phyloP scores from a whole-genome alignment of 2,888 invertebrate species.

The Andrena trimmerana region DNA sequence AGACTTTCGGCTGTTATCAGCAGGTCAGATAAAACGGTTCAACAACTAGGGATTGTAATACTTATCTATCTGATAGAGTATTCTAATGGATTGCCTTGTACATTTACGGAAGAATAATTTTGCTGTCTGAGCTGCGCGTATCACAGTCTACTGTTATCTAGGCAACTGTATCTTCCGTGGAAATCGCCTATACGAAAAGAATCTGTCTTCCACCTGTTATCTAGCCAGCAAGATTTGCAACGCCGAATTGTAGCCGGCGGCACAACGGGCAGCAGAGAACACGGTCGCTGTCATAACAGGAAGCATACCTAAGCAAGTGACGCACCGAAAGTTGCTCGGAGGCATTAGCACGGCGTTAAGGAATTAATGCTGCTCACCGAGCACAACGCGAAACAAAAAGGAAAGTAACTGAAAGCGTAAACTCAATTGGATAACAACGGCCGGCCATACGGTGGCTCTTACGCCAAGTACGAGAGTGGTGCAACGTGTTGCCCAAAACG shows the following conservation, averaged over 20 bases:
- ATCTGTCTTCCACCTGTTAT: background rate
- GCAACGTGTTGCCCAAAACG: slow-evolving; percentile 44
- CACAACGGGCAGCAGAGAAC: slow-evolving; percentile 4
- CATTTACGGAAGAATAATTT: no score
- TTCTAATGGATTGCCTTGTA: no score
- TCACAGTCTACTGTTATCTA: background rate
- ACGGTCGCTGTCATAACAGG: slow-evolving; percentile 55
- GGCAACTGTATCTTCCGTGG: background rate
- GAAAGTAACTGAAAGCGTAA: slow-evolving; percentile 82
- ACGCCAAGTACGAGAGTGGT: slow-evolving; percentile 47
- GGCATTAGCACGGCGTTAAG: slow-evolving; percentile 64
- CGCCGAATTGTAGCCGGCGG: background rate
- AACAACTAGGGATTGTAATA: no score
- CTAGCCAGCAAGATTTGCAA: background rate
- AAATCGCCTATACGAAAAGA: background rate
- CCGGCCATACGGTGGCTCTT: slow-evolving; percentile 59
- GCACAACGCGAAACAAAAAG: slow-evolving; percentile 77
- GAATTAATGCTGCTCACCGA: slow-evolving; percentile 78
- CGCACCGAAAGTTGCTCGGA: slow-evolving; percentile 62
- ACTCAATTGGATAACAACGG: slow-evolving; percentile 80
- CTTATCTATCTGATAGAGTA: no score
- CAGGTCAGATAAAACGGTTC: no score
- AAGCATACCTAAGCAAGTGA: slow-evolving; percentile 55
- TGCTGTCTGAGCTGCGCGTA: no score
- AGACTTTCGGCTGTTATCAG: no score